Conservation (phyloP, 2,113 vertebrate species). For the Pseudolaguvia tuberculata region DNA sequence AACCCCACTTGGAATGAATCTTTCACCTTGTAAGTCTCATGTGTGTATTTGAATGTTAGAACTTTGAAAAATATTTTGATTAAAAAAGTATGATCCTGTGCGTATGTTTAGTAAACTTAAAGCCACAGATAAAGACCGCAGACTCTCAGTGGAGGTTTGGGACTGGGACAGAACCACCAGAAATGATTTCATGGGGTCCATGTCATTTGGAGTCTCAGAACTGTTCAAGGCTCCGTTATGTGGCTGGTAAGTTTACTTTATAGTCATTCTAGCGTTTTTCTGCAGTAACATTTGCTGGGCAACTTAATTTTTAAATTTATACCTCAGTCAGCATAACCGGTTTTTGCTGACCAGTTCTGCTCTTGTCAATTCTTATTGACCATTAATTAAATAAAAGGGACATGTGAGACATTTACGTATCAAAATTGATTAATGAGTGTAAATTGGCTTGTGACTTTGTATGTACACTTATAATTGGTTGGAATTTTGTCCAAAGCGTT, state of each 20-base stretch:
- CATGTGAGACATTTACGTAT: too few species aligned
- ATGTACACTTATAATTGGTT: too few species aligned
- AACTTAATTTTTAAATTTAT: too few species aligned
- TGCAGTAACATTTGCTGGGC: too few species aligned
- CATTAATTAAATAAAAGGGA: too few species aligned
- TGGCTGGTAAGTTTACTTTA: conserved; percentile 75
- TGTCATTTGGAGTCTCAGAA: conserved; percentile 94
- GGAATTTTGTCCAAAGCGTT: too few species aligned
- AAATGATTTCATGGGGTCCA: conserved; percentile 97
- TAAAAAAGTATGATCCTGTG: background rate
- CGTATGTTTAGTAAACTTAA: conserved; percentile 80
- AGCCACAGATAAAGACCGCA: conserved; percentile 85
- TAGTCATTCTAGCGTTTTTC: too few species aligned
- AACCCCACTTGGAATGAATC: conserved; percentile 94
- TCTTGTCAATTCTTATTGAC: too few species aligned
- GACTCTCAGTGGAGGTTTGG: conserved; percentile 91
- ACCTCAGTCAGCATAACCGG: too few species aligned
- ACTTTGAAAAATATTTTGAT: background rate
- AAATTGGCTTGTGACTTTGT: too few species aligned
- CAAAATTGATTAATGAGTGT: too few species aligned
- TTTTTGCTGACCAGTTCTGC: too few species aligned
- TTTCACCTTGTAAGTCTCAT: conserved; percentile 84
- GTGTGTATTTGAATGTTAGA: background rate
- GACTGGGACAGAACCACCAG: conserved; percentile 95
- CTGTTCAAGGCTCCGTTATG: conserved; percentile 84